Evolutionary conservation across 35 echinoderm and acorn worm species (phyloP).

Genomic region (Strongylocentrotus purpuratus): DNA sequence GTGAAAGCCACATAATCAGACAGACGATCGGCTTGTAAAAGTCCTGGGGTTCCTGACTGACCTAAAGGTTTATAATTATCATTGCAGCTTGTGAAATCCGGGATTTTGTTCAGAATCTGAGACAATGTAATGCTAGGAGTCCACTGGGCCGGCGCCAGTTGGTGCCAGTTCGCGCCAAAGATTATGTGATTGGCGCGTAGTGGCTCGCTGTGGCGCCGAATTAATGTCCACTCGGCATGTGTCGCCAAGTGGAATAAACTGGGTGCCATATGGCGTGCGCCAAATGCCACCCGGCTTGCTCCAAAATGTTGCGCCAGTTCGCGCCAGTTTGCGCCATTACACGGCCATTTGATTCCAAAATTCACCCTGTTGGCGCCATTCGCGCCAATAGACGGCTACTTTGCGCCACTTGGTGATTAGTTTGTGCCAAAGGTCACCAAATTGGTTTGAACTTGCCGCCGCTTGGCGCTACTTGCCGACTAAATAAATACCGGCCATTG

Average conservation of each 20-base stretch:
- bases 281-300: constrained; percentile 32
- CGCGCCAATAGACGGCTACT: constrained; percentile 40
- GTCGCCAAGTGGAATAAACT: constrained; percentile 55
- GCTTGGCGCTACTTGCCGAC: no score
- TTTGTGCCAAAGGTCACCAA: constrained; percentile 52
- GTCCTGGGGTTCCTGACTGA: no score
- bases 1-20: no score
- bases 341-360: no score
- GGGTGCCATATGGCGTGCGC: constrained; percentile 53
- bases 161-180: constrained; percentile 49
- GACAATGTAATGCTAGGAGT: constrained; percentile 39
- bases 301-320: background rate
- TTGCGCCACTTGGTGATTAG: constrained; percentile 53
- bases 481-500: no score
- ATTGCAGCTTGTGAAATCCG: no score
- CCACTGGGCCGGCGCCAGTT: constrained; percentile 51
- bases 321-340: no score
- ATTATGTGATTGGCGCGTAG: constrained; percentile 55
- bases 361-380: background rate
- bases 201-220: constrained; percentile 54
- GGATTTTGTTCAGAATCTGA: no score
- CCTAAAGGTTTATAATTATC: no score
- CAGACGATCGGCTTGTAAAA: no score
- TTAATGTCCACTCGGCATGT: constrained; percentile 52
- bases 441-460: constrained; percentile 54